Base-by-base conservation (phyloP, 2,888 invertebrate genomes). In the Dryobota labecula region DNA sequence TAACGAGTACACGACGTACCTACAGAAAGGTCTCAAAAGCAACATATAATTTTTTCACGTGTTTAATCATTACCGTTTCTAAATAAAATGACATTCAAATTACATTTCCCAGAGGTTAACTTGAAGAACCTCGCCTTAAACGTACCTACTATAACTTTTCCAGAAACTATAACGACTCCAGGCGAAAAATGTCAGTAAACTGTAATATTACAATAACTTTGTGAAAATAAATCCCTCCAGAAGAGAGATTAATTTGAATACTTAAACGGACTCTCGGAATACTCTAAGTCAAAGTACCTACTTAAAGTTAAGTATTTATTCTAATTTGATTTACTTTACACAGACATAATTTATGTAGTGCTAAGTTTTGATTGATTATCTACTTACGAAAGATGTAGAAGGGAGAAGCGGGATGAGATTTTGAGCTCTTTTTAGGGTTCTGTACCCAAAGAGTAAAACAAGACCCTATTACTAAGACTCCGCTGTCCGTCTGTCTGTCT, bases 191-290 rank as follows among this genome's bases (percentile, higher is more conserved):
- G 8, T 38, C 18, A 2, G 38, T 24, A 13, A n/a, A 45, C 43
- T 43, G 36, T 43, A 24, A 33, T 53, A 6, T 6, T n/a, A 57
- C 43, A 38, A 33, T 41, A 54, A 60, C 13, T 49, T 41, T 53
- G 30, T n/a, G 47, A n/a, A 58, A 27, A 27, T 51, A 18, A 51
- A 51, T 51, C 27, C 27, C 27, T 27, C 51, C 7, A 15, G 27
- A 2, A 18, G 15, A 27, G 27, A 13, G n/a, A 27, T 65, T 73
- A 36, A 73, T 66, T 58, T 53, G 18, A 75, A 60, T 33, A 53
- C 18, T 30, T 38, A 27, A 51, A 43, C 27, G n/a, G 15, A 71
- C 49, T 71, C 18, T 49, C 15, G 11, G 24, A 56, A 57, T 70
- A 33, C 27, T 60, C n/a, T 36, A 33, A 30, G 33, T 15, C 33